Evolutionary conservation across 1,140 invertebrate genomes (phyloP).

Genomic region (Latrodectus geometricus): DNA sequence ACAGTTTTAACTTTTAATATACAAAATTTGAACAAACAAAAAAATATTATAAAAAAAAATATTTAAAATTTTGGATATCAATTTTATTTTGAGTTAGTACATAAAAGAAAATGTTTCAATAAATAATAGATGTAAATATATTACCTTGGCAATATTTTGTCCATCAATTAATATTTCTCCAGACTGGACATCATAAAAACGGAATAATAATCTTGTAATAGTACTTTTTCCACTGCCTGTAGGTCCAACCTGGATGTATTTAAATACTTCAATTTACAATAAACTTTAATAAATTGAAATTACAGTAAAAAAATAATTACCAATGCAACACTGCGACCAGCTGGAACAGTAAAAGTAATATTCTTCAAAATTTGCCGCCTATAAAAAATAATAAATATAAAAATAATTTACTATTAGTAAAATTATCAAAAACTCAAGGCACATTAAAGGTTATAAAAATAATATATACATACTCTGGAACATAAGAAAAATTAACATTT

Average conservation of each 20-base stretch:
- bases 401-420: not conserved
- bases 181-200: conserved; percentile 86
- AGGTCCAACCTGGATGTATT: conserved; percentile 80
- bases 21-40: no score
- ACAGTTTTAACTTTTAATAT: no score
- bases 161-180: conserved; percentile 85
- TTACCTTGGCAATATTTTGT: conserved; percentile 79
- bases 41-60: no score
- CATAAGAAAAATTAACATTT: conserved; percentile 90
- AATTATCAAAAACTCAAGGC: not conserved
- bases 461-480: conserved; percentile 74
- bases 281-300: not conserved
- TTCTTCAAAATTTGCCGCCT: conserved; percentile 82
- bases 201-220: conserved; percentile 90
- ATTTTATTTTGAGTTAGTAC: no score
- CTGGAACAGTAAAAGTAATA: conserved; percentile 85
- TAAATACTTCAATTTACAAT: not conserved
- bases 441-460: not conserved
- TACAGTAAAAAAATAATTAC: conserved; percentile 71
- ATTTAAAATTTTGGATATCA: no score
- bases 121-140: no score
- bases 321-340: conserved; percentile 91
- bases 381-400: conserved; percentile 22
- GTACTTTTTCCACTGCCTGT: conserved; percentile 95
- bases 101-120: no score